Percentiles rank a stretch among this genome's conserved stretches.
These are phyloP conservation scores for Anoura caudifer DNA, from an alignment of 2,113 vertebrate species.

Conservation along the genomic window DNA sequence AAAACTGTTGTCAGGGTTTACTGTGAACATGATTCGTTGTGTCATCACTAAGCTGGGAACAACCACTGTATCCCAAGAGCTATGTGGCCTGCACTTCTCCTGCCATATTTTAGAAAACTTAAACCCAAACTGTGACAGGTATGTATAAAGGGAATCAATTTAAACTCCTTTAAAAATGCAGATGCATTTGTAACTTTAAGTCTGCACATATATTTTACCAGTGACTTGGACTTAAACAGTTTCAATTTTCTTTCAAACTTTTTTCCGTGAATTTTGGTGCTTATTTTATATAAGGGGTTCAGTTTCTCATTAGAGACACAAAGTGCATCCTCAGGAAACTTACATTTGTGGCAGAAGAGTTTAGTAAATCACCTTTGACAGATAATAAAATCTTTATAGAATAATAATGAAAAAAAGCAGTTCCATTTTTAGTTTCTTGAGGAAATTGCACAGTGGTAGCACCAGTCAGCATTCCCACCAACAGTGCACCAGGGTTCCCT, in stretches of 20 bases:
- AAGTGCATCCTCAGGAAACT: constrained; percentile 1
- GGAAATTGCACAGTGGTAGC: no score
- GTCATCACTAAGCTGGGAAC: constrained; percentile 57
- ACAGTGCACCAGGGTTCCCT: no score
- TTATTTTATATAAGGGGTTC: neutral
- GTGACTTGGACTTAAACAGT: constrained; percentile 55
- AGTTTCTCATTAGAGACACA: constrained; percentile 1
- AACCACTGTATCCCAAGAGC: constrained; percentile 59
- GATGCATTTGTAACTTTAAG: constrained; percentile 67
- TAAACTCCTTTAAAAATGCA: constrained; percentile 65
- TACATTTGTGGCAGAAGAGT: neutral
- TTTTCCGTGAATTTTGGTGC: neutral
- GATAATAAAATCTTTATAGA: neutral
- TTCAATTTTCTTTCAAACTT: constrained; percentile 58
- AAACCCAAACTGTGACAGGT: constrained; percentile 30
- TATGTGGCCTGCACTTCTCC: constrained; percentile 23
- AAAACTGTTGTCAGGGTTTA: constrained; percentile 52
- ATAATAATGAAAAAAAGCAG: neutral
- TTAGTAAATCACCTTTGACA: neutral
- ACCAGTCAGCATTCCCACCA: no score
- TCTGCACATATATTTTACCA: constrained; percentile 50
- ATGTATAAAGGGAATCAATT: constrained; percentile 49
- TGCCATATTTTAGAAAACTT: neutral
- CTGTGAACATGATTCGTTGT: constrained; percentile 34
- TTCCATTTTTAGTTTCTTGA: no score